These are phyloP conservation scores for Astreopora myriophthalma DNA, from an alignment of 64 coral and sea anemone genomes.

Conservation along the genomic window DNA sequence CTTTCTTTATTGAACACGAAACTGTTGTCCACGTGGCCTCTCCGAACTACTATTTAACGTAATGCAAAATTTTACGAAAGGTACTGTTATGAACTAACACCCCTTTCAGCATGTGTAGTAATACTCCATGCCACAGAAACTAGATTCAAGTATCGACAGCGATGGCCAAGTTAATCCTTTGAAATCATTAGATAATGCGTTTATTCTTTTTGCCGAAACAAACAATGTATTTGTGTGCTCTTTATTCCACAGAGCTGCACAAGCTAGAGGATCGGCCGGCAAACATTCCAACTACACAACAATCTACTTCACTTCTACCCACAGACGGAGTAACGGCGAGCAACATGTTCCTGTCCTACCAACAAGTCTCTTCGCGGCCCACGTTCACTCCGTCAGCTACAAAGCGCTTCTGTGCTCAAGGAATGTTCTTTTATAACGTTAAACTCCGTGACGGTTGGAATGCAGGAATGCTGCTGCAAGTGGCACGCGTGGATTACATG, in stretches of 20 bases:
- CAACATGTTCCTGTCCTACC: constrained; percentile 29
- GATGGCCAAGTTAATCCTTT: too few species aligned
- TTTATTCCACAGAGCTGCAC: constrained; percentile 37
- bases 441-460: constrained; percentile 77
- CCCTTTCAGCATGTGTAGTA: too few species aligned
- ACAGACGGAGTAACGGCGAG: constrained; percentile 32
- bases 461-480: constrained; percentile 69
- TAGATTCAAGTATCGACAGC: too few species aligned
- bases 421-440: constrained; percentile 92
- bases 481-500: constrained; percentile 54
- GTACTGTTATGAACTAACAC: too few species aligned
- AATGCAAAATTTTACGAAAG: too few species aligned
- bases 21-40: too few species aligned
- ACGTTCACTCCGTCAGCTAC: not conserved
- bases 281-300: not conserved
- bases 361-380: constrained; percentile 14
- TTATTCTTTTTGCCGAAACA: not conserved
- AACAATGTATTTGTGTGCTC: not conserved
- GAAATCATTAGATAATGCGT: not conserved
- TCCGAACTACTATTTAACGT: too few species aligned
- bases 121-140: too few species aligned
- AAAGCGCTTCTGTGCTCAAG: constrained; percentile 66
- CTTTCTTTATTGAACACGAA: too few species aligned
- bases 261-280: constrained; percentile 51
- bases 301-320: not conserved